Base-by-base conservation (phyloP, 1,140 invertebrate species). In the Rhyacophila brunnea region DNA sequence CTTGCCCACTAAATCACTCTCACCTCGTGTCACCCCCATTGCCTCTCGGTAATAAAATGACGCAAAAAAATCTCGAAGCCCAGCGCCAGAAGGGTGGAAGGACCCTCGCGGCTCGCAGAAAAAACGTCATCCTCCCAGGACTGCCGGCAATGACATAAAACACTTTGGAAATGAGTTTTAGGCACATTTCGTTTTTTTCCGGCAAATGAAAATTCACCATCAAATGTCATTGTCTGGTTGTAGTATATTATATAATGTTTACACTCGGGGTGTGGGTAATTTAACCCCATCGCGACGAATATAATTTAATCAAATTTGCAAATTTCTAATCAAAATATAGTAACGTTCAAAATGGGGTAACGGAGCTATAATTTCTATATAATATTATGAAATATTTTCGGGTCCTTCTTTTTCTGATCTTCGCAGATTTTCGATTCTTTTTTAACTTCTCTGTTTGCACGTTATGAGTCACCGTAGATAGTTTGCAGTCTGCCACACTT, bases 1-100 rank as follows among this genome's bases (percentile, higher is more conserved):
- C 20, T 43, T 28, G 44, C 15, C 23, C 45, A 36, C 58, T 60
- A 54, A 60, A 60, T 54, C 58, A 54, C 51, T 60, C 58, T 60
- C 50, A 36, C 43, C 36, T 54, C 44, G 9, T 14, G 18, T 35
- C 43, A 18, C 52, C 36, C 52, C 52, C 28, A 14, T 23, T 48
- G 49, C 45, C 44, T 54, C 19, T 47, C 6, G 17, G 17, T 54
- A 46, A 60, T 58, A 60, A 54, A 57, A 60, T 47, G 28, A 46
- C 20, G 19, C 10, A 51, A 60, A 59, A 60, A 50, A 60, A 42
- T 34, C n/a, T 20, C 19, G 11, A 32, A 20, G 36, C 44, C 13
- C 43, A 11, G 11, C 13, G n/a, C 17, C 43, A 45, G 4, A 45
- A 45, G 6, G 43, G 13, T 11, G 43, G 43, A 45, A 45, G 17